Percentiles rank a stretch among this genome's conserved stretches.
phyloP scores from a whole-genome alignment of 2,797 vertebrate genomes.

The Hafferia zeledoni region DNA sequence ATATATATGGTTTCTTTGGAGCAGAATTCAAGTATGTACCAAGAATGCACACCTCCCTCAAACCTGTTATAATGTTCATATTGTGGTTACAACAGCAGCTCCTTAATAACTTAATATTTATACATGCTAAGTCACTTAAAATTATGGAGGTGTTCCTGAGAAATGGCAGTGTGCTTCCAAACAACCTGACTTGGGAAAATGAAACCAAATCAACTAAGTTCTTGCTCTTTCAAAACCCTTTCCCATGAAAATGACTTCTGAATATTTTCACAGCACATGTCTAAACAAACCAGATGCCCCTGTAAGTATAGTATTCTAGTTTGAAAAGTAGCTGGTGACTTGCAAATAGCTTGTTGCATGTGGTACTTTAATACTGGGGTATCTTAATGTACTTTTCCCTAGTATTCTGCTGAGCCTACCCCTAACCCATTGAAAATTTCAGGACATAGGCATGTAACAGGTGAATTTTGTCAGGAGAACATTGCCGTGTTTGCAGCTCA shows the following conservation, averaged over 20 bases:
- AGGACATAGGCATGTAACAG: background rate
- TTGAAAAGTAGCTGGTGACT: background rate
- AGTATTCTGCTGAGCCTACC: background rate
- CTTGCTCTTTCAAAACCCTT: background rate
- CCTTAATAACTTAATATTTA: background rate
- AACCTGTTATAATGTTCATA: background rate
- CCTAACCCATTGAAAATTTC: background rate
- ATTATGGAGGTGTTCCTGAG: background rate
- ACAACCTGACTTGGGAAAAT: background rate
- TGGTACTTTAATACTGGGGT: background rate
- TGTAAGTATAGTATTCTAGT: background rate
- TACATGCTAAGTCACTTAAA: background rate
- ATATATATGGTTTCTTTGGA: background rate
- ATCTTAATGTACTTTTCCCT: background rate
- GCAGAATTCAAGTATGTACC: background rate
- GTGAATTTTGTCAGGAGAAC: background rate
- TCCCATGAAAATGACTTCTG: background rate
- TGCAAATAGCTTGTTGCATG: background rate
- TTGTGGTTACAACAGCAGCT: background rate
- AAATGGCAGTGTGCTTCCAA: background rate
- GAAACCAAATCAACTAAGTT: background rate
- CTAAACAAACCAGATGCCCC: background rate
- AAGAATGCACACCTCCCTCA: background rate
- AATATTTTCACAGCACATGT: background rate
- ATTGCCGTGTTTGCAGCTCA: background rate